Conservation (phyloP, 1,140 invertebrate genomes). For the Drosophila azteca region DNA sequence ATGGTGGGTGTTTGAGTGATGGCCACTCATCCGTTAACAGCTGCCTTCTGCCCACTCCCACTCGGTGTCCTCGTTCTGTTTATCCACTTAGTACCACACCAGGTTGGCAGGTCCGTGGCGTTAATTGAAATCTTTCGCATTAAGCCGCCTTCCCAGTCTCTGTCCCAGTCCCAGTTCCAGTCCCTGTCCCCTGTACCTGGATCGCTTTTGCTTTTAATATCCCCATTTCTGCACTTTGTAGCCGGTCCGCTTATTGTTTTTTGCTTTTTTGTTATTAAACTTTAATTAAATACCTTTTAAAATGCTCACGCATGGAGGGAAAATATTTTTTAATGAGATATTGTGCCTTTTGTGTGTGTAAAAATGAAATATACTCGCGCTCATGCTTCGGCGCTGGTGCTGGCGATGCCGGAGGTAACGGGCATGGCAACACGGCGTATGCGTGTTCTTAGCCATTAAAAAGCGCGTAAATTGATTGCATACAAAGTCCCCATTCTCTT, state of each 20-base stretch:
- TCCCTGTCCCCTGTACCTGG: too few species aligned
- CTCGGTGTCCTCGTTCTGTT: slow-evolving; percentile 40
- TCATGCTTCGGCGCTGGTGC: too few species aligned
- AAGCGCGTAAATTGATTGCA: slow-evolving; percentile 60
- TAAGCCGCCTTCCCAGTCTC: slow-evolving; percentile 42
- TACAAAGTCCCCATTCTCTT: slow-evolving; percentile 22
- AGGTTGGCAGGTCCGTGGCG: slow-evolving; percentile 52
- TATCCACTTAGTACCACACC: slow-evolving; percentile 71
- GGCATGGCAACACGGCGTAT: slow-evolving; percentile 40
- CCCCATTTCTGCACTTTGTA: slow-evolving; percentile 32
- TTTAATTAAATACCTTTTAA: slow-evolving; percentile 81
- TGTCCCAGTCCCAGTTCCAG: background rate
- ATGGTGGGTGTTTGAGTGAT: slow-evolving; percentile 8
- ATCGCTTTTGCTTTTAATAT: background rate
- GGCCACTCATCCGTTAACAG: slow-evolving; percentile 31
- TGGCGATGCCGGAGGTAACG: too few species aligned
- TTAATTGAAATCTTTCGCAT: slow-evolving; percentile 80
- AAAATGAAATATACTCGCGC: slow-evolving; percentile 30
- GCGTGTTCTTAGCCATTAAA: slow-evolving; percentile 55
- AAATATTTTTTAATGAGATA: slow-evolving; percentile 81
- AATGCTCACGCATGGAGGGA: slow-evolving; percentile 68
- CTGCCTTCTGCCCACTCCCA: slow-evolving; percentile 4
- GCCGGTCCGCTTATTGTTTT: slow-evolving; percentile 56
- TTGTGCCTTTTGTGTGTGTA: slow-evolving; percentile 56
- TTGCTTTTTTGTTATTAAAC: slow-evolving; percentile 63